Conservation (phyloP, 2,113 vertebrate genomes). For the Cynoglossus semilaevis region DNA sequence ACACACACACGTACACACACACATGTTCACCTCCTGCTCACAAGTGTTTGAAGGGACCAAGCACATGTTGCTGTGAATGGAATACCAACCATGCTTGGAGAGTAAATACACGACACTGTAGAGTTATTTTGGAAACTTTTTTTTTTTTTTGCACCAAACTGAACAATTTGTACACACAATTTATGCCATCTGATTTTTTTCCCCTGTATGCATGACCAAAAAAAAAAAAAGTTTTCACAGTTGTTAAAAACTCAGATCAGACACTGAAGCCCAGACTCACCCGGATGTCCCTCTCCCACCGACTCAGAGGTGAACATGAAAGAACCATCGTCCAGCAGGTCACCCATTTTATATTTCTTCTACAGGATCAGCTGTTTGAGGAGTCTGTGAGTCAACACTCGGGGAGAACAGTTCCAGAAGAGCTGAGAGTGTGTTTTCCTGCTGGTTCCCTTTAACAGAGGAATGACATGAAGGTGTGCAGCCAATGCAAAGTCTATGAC, state of each 20-base stretch:
- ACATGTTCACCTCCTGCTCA: slow-evolving; percentile 21
- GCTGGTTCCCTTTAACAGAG: slow-evolving; percentile 36
- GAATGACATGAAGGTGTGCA: slow-evolving; percentile 36
- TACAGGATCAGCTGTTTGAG: slow-evolving; percentile 72
- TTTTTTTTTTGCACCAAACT: not conserved
- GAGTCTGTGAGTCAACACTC: not conserved
- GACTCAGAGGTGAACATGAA: slow-evolving; percentile 99
- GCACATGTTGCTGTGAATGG: slow-evolving; percentile 66
- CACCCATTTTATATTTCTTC: slow-evolving; percentile 61
- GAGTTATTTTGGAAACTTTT: slow-evolving; percentile 13
- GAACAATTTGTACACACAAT: too few species aligned
- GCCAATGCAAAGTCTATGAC: slow-evolving; percentile 54
- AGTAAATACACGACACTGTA: slow-evolving; percentile 32
- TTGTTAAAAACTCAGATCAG: too few species aligned
- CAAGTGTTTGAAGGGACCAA: slow-evolving; percentile 33
- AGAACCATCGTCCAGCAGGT: slow-evolving; percentile 77
- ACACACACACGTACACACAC: slow-evolving; percentile 15
- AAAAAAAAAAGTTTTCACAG: not conserved
- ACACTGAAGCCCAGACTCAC: slow-evolving; percentile 74
- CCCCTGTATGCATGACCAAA: not conserved
- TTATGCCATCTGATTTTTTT: not conserved
- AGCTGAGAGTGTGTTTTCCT: slow-evolving; percentile 61
- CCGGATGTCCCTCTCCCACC: slow-evolving; percentile 96
- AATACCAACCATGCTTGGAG: slow-evolving; percentile 51
- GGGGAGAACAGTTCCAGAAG: slow-evolving; percentile 27